phyloP scores from a whole-genome alignment of 2,113 vertebrate genomes.

The Physeter macrocephalus region DNA sequence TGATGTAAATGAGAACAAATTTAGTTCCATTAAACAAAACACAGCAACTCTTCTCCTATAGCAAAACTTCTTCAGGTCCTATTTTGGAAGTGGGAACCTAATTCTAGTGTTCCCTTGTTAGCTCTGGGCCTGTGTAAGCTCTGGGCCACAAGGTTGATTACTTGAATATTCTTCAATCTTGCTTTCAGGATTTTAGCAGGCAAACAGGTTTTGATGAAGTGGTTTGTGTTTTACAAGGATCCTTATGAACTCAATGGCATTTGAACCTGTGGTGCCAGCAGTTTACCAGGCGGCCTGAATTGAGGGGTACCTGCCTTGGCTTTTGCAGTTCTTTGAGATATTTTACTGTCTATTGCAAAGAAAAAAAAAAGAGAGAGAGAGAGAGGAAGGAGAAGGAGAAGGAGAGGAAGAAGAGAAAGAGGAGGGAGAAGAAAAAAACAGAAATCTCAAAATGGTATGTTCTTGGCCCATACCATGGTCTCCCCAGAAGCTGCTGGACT shows the following conservation, averaged over 20 bases:
- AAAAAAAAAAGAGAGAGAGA: not conserved
- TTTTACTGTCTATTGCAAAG: slow-evolving; percentile 3
- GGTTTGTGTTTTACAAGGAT: not conserved
- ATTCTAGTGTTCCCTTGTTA: slow-evolving; percentile 31
- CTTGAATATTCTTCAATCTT: slow-evolving; percentile 31
- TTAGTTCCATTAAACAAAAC: slow-evolving; percentile 70
- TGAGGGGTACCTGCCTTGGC: not conserved
- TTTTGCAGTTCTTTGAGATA: not conserved
- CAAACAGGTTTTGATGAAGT: not conserved
- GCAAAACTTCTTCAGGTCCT: slow-evolving; percentile 31
- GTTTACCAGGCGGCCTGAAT: not conserved
- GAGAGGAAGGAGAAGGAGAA: not conserved
- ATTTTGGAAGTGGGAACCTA: slow-evolving; percentile 40
- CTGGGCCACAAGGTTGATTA: not conserved
- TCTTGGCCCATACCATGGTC: not conserved
- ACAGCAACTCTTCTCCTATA: slow-evolving; percentile 24
- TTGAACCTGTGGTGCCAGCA: not conserved
- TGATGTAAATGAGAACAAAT: slow-evolving; percentile 72
- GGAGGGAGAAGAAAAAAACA: not conserved
- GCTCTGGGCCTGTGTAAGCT: not conserved
- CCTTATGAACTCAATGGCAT: not conserved
- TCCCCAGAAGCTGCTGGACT: not conserved
- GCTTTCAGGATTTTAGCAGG: not conserved
- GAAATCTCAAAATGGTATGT: not conserved
- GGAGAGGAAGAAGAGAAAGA: not conserved